Base-by-base conservation (phyloP, 1,140 invertebrate genomes). In the Caerostris extrusa region DNA sequence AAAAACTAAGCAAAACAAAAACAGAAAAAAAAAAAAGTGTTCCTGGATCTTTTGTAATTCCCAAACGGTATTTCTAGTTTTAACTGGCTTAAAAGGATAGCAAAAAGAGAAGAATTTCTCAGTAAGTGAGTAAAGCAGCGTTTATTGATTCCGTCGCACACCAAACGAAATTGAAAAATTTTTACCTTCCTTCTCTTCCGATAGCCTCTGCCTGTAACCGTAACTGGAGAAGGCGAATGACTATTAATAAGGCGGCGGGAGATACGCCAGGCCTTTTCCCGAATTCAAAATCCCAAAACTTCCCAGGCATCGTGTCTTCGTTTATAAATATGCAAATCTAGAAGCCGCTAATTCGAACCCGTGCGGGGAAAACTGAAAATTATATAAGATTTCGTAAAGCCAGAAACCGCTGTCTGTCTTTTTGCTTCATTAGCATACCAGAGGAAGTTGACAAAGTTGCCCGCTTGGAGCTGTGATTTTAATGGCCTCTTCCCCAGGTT, bases 241-340 rank as follows among this genome's bases (percentile, higher is more conserved):
- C 83, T 93, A 93, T 93, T 93, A 93, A 93, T 93, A 93, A 93
- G 91, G 91, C 61, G 90, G 55, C 55, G 61, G 88, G 55, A 61
- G 50, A 57, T 12, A 55, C 88, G 88, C 19, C 58, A 71, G 17
- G 56, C 17, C 88, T 19, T 64, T 60, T 56, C 61, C 60, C 69
- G 53, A 82, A 91, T 81, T 53, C 77, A 85, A 92, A 92, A 67
- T 92, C 90, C 56, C 77, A 58, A 92, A 92, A 86, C 34, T 67
- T 57, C 61, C 83, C 58, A 56, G 55, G 58, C 34, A 34, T 53
- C 58, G 90, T 90, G 89, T 91, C 69, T 12, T 17, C 91, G 60
- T 93, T 93, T 93, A 93, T 93, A 93, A 93, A 93, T 93, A 93
- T 93, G 91, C 91, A 93, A 93, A 93, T 93, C 82, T 12, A 6